Conservation (phyloP, 1,140 invertebrate species). For the Agrypnia vestita region DNA sequence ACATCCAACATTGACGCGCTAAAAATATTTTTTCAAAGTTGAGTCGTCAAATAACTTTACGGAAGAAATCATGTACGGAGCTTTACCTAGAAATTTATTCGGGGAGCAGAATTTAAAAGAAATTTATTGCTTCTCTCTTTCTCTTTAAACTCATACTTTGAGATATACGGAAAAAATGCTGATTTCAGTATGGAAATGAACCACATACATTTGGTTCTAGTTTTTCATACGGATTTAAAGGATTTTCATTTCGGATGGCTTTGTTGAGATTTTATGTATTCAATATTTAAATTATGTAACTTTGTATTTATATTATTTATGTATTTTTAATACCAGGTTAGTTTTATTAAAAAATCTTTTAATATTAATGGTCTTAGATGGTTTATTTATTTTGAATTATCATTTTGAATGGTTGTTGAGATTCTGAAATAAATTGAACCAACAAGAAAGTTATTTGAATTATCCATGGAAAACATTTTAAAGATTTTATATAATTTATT, state of each 20-base stretch:
- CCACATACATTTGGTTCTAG: conserved; percentile 19
- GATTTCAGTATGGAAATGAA: conserved; percentile 31
- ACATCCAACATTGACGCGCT: neutral
- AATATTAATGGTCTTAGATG: too few relatives aligned
- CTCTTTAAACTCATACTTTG: conserved; percentile 45
- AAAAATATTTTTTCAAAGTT: conserved; percentile 19
- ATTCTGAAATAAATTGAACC: too few relatives aligned
- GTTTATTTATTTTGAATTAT: too few relatives aligned
- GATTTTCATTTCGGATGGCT: neutral
- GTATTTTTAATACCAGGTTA: too few relatives aligned
- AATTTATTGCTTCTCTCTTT: conserved; percentile 43
- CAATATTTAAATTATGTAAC: too few relatives aligned
- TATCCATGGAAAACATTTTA: too few relatives aligned
- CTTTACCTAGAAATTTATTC: conserved; percentile 34
- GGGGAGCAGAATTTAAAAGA: conserved; percentile 35
- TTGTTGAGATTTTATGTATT: neutral
- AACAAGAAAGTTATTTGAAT: too few relatives aligned
- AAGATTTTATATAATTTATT: too few relatives aligned
- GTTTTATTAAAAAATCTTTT: too few relatives aligned
- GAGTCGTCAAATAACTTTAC: neutral
- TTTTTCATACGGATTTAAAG: neutral
- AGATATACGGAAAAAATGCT: conserved; percentile 34
- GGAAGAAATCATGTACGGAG: conserved; percentile 3
- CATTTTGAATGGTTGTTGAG: too few relatives aligned
- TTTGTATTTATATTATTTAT: too few relatives aligned